These are phyloP conservation scores for Bos indicus DNA, from an alignment of 2,113 vertebrate species.

Conservation along the genomic window DNA sequence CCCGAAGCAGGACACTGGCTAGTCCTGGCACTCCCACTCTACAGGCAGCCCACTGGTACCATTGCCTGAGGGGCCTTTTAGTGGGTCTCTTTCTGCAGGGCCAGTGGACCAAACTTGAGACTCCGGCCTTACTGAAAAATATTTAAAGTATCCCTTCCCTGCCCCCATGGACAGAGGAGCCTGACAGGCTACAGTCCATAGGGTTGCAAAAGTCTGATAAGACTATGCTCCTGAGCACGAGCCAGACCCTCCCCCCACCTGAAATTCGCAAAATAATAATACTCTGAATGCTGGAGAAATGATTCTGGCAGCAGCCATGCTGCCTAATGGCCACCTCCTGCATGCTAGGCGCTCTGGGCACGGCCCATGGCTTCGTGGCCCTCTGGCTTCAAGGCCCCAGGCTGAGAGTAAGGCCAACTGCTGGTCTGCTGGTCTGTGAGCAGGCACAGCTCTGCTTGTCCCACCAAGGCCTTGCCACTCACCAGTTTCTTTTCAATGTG, in stretches of 20 bases:
- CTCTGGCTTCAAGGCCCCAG: constrained; percentile 25
- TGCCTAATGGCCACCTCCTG: constrained; percentile 45
- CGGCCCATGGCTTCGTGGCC: background rate
- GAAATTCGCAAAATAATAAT: constrained; percentile 66
- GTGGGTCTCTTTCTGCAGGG: constrained; percentile 58
- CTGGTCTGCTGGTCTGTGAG: constrained; percentile 35
- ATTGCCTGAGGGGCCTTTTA: background rate
- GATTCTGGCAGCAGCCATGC: constrained; percentile 31
- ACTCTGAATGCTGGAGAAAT: constrained; percentile 64
- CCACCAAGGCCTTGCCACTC: background rate
- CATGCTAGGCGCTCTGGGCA: constrained; percentile 47
- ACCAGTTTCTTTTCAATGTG: background rate
- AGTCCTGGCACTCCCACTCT: background rate
- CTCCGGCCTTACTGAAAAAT: constrained; percentile 76
- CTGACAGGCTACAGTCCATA: background rate
- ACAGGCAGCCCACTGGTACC: background rate
- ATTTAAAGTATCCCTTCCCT: constrained; percentile 71
- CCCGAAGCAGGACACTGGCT: background rate
- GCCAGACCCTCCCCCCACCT: background rate
- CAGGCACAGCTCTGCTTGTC: constrained; percentile 22
- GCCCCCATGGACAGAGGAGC: background rate
- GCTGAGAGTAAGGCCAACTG: background rate
- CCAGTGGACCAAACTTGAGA: constrained; percentile 64
- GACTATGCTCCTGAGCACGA: background rate
- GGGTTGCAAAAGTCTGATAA: background rate